Base-by-base conservation (phyloP, 2,888 invertebrate species). In the Tortricodes alternella region DNA sequence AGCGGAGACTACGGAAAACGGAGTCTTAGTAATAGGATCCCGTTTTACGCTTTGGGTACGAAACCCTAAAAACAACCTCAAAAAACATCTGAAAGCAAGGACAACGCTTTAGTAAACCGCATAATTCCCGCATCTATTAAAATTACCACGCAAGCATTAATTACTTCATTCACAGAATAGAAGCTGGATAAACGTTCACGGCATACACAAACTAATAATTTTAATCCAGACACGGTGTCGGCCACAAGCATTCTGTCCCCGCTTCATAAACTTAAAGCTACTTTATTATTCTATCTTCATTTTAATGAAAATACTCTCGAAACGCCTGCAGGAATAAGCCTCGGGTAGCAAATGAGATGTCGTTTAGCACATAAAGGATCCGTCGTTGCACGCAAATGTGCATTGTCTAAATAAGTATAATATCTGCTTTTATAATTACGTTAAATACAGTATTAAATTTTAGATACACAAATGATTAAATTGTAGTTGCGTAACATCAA, bases 281-380 rank as follows among this genome's bases (percentile, higher is more conserved):
- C 55, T 49, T 56, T 56, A 56, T 43, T 56, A 56, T 56, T 56
- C 49, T 49, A 56, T 49, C 55, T 49, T 11, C 16, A 56, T 56
- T 56, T 49, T 56, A 56, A 56, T 56, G 56, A 50, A 56, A 56
- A 49, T 37, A 37, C 13, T 29, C 49, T 38, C 37, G 18, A 50
- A 32, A 50, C 46, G 53, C 38, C 35, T 50, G 56, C 44, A 44
- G 15, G 29, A 50, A 44, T 35, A 49, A 50, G 37, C 43, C 32
- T 43, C 18, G 49, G 35, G 16, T 44, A 56, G 29, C 29, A 35
- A 56, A 43, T 43, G 43, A 44, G 55, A 55, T 55, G 48, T 23
- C 56, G 29, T 56, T 49, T 49, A 55, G 41, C 41, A 15, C 48
- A 55, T 44, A 44, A 41, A 56, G 37, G 37, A 43, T 19, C 35